Evolutionary conservation across 2,113 vertebrate species (phyloP), one percentile per base, ranked within the genome.

Genomic region (Benitochromis conjunctus): DNA sequence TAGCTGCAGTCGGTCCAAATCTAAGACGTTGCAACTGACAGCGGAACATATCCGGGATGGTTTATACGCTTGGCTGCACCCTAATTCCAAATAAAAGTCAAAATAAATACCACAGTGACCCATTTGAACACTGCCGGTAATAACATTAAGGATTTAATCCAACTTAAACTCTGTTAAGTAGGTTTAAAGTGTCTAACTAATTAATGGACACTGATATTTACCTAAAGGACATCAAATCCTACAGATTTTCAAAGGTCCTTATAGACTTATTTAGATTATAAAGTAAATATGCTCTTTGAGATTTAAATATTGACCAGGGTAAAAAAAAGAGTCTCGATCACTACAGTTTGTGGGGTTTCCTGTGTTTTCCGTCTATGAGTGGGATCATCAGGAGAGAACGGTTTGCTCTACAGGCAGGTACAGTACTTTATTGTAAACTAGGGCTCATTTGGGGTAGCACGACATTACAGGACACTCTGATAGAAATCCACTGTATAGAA

Each of bases 401-500:
- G 81, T 85, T 89, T 83, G 76, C 81, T 91, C 84, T 79, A 87
- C 86, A 92, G 86, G 84, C 86, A 87, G 85, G 29, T 88, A 90
- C 79, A 91, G 89, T 54, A 31, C 84, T 81, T 89, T 57, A 80
- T 81, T 88, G 86, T 90, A 88, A 92, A 91, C 81, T 81, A 86
- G 86, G 86, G 81, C 80, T 90, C 77, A 29, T 90, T 51, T 60
- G n/a, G 85, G 76, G 82, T 58, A 82, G 82, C 88, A 90, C 90
- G 79, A 90, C 81, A 91, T 85, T 79, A 91, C 90, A 92, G 86
- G 93, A 81, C 91, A 83, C 87, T 86, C 88, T 26, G 92, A 94
- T 94, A 93, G 94, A 94, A 94, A 88, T 93, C 88, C 92, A 94
- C 87, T 94, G 94, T 95, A 93, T 95, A 94, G 94, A 95, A 95